phyloP scores from a whole-genome alignment of 2,113 vertebrate species.

The Talpa occidentalis region DNA sequence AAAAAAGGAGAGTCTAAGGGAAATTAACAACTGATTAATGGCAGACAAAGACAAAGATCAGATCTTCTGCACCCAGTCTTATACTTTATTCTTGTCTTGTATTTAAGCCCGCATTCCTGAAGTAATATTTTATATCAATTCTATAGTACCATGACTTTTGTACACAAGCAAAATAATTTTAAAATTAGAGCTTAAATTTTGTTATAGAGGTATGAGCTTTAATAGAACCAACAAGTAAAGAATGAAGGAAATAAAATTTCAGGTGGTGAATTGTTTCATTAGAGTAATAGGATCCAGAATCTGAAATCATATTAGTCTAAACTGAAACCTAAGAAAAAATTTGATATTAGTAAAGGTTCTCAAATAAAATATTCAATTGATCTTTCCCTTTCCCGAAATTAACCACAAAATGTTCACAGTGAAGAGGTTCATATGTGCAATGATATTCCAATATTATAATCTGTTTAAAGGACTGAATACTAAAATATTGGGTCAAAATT shows the following conservation, averaged over 20 bases:
- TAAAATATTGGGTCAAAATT: neutral
- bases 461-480: neutral
- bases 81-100: neutral
- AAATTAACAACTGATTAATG: neutral
- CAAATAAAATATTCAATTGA: neutral
- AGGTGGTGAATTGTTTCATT: neutral
- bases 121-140: neutral
- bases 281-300: neutral
- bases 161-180: neutral
- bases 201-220: neutral
- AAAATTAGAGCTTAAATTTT: constrained; percentile 27
- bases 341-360: neutral
- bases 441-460: neutral
- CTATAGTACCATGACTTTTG: constrained; percentile 26
- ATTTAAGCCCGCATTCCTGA: neutral
- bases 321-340: neutral
- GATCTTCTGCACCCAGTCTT: neutral
- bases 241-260: neutral
- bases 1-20: neutral
- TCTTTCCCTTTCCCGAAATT: neutral
- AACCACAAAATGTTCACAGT: neutral
- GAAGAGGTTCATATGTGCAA: neutral
- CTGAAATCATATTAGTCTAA: neutral
- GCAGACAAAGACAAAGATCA: neutral
- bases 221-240: constrained; percentile 14